A percentile compares a stretch with the other conserved stretches of the same genome.
Evolutionary conservation across 2,888 invertebrate genomes (phyloP).

Genomic region (Callyntrura sp.): DNA sequence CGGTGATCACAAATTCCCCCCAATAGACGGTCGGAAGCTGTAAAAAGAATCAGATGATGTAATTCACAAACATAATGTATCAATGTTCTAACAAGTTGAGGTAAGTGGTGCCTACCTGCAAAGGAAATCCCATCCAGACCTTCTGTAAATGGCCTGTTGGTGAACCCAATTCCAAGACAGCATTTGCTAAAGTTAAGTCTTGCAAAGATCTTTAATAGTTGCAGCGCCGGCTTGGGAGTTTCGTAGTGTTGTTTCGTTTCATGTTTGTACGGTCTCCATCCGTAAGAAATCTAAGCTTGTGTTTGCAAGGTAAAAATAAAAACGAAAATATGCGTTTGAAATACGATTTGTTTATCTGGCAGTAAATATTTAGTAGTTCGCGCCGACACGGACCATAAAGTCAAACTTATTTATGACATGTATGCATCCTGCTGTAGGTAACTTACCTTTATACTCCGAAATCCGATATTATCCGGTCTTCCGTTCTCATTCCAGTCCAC

Average conservation of each 20-base stretch:
- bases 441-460: conserved; percentile 49
- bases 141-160: conserved; percentile 64
- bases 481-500: conserved; percentile 81
- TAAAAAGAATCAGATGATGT: no score
- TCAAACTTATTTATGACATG: no score
- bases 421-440: background rate
- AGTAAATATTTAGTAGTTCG: no score
- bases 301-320: conserved; percentile 12
- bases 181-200: conserved; percentile 65
- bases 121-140: conserved; percentile 69
- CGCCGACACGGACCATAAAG: no score
- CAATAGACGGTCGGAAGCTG: conserved; percentile 55
- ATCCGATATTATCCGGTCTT: conserved; percentile 81
- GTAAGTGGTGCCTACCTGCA: conserved; percentile 31
- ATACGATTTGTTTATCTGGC: no score
- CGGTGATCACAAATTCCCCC: conserved; percentile 76
- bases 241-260: conserved; percentile 63
- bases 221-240: conserved; percentile 46
- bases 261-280: conserved; percentile 66
- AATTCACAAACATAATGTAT: no score
- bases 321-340: background rate
- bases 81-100: no score
- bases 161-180: conserved; percentile 75
- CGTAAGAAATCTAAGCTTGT: conserved; percentile 61
- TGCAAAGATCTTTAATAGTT: conserved; percentile 60